Evolutionary conservation across 2,888 invertebrate species (phyloP).

Genomic region (Microctonus hyperodae): DNA sequence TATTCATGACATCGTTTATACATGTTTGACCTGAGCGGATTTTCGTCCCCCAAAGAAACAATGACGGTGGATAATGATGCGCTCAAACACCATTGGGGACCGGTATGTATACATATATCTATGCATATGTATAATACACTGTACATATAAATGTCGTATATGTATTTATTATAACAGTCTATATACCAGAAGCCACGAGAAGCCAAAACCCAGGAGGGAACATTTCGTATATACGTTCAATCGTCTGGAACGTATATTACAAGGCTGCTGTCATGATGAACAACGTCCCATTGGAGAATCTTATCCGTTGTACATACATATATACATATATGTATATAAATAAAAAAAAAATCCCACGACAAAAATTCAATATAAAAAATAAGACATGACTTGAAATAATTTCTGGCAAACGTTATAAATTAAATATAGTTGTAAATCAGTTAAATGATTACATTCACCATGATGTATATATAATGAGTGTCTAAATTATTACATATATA

Average conservation of each 20-base stretch:
- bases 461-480: too few species aligned
- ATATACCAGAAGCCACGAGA: neutral
- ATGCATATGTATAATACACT: too few species aligned
- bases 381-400: neutral
- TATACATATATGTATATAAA: neutral
- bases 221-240: conserved; percentile 36
- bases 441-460: neutral
- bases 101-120: neutral
- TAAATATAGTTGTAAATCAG: neutral
- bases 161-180: neutral
- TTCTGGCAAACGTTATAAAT: neutral
- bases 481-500: neutral
- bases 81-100: neutral
- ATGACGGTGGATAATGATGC: conserved; percentile 42
- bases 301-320: neutral
- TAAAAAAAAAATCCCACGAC: neutral
- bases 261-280: conserved; percentile 10
- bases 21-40: conserved; percentile 31
- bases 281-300: conserved; percentile 14
- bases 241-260: conserved; percentile 48
- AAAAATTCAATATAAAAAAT: neutral
- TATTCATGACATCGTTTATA: conserved; percentile 34
- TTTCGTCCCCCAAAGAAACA: conserved; percentile 41
- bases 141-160: too few species aligned
- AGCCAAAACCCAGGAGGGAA: conserved; percentile 16